A percentile compares a stretch with the other conserved stretches of the same genome.
phyloP scores from a whole-genome alignment of 2,888 invertebrate species.

The Stenchaetothrips biformis region DNA sequence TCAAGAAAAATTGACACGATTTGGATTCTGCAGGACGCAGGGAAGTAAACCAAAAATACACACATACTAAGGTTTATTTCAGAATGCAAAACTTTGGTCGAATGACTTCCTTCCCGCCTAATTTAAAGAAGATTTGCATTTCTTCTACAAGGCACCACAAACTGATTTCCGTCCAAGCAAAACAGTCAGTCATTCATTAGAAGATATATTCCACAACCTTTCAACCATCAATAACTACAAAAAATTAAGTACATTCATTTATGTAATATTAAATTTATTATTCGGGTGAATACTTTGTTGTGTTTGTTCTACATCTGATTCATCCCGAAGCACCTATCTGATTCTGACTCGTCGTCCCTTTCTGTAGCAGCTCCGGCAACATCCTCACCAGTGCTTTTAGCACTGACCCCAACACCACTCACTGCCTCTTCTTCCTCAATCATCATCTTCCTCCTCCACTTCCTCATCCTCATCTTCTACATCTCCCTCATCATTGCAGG shows the following conservation, averaged over 20 bases:
- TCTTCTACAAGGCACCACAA: no score
- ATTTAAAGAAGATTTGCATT: no score
- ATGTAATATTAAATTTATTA: neutral
- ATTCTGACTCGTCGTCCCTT: neutral
- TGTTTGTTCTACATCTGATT: neutral
- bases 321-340: neutral
- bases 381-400: neutral
- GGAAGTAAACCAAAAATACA: no score
- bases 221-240: neutral
- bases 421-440: neutral
- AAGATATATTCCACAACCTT: neutral
- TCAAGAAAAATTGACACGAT: no score
- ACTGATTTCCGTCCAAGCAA: no score
- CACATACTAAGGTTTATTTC: no score
- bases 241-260: neutral
- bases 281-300: neutral
- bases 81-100: no score
- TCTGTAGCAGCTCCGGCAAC: neutral
- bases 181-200: no score
- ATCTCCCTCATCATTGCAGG: no score
- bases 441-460: neutral
- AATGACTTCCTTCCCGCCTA: no score
- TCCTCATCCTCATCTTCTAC: neutral
- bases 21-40: no score
- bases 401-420: neutral